phyloP scores from a whole-genome alignment of 2,797 vertebrate genomes.

The Galaxias olidus region DNA sequence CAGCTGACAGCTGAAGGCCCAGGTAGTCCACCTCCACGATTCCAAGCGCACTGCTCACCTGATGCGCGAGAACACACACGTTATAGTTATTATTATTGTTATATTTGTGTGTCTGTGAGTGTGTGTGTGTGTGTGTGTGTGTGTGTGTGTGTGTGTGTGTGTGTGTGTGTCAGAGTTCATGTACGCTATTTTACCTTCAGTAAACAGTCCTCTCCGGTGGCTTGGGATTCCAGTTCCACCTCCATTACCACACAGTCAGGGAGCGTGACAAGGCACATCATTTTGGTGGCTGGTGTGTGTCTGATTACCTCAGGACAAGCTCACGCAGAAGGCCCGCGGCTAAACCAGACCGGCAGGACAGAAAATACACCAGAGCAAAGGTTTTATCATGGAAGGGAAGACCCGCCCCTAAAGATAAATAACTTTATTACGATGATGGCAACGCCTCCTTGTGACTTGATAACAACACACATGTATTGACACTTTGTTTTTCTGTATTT shows the following conservation, averaged over 20 bases:
- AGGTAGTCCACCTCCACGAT: slow-evolving; percentile 89
- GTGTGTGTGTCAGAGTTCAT: background rate
- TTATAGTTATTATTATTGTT: too few relatives aligned
- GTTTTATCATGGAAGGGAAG: too few relatives aligned
- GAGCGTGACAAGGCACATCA: slow-evolving; percentile 36
- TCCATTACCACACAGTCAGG: slow-evolving; percentile 43
- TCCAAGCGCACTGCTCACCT: slow-evolving; percentile 57
- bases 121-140: slow-evolving; percentile 1
- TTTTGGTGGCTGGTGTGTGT: slow-evolving; percentile 1
- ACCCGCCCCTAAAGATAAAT: too few relatives aligned
- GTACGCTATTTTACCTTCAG: slow-evolving; percentile 36
- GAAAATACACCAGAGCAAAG: too few relatives aligned
- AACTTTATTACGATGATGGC: too few relatives aligned
- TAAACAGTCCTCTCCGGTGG: slow-evolving; percentile 18
- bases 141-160: background rate
- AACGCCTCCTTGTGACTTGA: too few relatives aligned
- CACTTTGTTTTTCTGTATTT: too few relatives aligned
- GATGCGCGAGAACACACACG: too few relatives aligned
- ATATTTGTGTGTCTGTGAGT: background rate
- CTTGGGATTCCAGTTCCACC: slow-evolving; percentile 30
- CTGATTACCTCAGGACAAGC: too few relatives aligned
- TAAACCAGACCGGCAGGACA: too few relatives aligned
- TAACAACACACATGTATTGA: too few relatives aligned
- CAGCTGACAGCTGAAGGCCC: slow-evolving; percentile 83
- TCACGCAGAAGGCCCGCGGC: too few relatives aligned